Conservation (phyloP, 2,888 invertebrate genomes). For the Stramonita haemastoma region DNA sequence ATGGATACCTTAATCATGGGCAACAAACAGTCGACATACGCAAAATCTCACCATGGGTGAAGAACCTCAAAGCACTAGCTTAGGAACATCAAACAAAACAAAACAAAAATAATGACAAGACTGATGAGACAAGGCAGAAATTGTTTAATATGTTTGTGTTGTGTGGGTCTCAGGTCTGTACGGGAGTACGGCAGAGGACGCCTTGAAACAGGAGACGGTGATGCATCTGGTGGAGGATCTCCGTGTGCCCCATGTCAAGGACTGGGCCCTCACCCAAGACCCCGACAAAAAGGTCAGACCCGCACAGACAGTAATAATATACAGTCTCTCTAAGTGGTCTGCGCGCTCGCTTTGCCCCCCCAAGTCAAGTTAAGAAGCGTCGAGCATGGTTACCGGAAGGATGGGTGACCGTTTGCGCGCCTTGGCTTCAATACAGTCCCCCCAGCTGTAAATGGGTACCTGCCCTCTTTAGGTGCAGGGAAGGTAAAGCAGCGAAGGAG, state of each 20-base stretch:
- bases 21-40: neutral
- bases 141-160: neutral
- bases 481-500: too few species aligned
- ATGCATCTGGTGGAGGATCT: conserved; percentile 17
- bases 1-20: too few species aligned
- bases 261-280: neutral
- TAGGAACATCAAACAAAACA: neutral
- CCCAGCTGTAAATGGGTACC: too few species aligned
- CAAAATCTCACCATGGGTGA: neutral
- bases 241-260: neutral
- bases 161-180: conserved; percentile 5
- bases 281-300: neutral
- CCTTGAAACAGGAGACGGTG: neutral
- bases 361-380: too few species aligned
- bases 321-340: too few species aligned
- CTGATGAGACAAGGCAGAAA: neutral
- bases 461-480: too few species aligned
- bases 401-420: too few species aligned
- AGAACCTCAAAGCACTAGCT: too few species aligned
- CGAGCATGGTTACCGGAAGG: too few species aligned
- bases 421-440: too few species aligned
- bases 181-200: conserved; percentile 8
- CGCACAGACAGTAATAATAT: too few species aligned
- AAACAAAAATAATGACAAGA: neutral
- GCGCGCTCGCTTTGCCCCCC: too few species aligned